phyloP scores from a whole-genome alignment of 1,140 invertebrate species.

The Psilanteris sp. region DNA sequence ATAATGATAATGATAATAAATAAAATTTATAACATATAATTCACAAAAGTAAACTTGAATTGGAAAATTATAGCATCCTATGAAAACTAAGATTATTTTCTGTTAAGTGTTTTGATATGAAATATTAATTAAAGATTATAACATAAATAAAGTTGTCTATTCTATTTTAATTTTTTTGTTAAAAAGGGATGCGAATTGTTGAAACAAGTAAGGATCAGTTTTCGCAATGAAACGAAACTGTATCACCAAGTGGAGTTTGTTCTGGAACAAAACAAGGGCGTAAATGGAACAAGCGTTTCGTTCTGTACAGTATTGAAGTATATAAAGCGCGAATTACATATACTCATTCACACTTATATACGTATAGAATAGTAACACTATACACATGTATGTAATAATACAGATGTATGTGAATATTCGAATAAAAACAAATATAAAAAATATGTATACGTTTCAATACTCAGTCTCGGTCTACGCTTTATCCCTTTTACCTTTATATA shows the following conservation, averaged over 20 bases:
- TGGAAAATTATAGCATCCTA: no score
- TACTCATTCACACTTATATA: slow-evolving; percentile 41
- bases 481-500: no score
- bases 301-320: slow-evolving; percentile 36
- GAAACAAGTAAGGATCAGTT: slow-evolving; percentile 35
- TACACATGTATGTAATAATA: slow-evolving; percentile 29
- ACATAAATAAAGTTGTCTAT: no score
- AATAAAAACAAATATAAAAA: slow-evolving; percentile 38
- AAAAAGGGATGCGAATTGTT: slow-evolving; percentile 23
- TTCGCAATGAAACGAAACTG: slow-evolving; percentile 40
- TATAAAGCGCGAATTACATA: slow-evolving; percentile 50
- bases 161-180: slow-evolving; percentile 3
- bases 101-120: no score
- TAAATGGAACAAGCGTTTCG: slow-evolving; percentile 47
- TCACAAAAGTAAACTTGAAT: no score
- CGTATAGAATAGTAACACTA: slow-evolving; percentile 17
- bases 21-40: no score
- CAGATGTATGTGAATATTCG: slow-evolving; percentile 31
- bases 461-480: slow-evolving; percentile 8
- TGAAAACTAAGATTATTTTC: no score
- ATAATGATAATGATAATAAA: no score
- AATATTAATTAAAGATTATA: no score
- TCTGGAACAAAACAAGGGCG: slow-evolving; percentile 44
- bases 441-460: neutral
- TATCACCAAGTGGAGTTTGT: slow-evolving; percentile 41